phyloP scores from a whole-genome alignment of 2,888 invertebrate genomes.

The Scrobipalpa costella region DNA sequence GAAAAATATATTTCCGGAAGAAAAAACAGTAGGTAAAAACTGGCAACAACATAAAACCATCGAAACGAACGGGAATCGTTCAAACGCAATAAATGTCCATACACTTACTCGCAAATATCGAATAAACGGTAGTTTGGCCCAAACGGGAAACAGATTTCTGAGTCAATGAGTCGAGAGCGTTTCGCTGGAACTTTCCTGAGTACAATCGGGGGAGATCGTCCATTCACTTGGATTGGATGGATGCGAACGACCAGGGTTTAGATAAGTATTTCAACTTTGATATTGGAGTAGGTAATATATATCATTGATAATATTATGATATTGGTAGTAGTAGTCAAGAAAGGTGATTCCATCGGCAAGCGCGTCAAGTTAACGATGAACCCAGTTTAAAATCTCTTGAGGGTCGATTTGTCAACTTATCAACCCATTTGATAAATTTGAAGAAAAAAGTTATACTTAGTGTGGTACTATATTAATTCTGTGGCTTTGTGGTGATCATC shows the following conservation, averaged over 20 bases:
- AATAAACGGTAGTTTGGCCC: slow-evolving; percentile 40
- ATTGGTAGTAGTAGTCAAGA: too few species aligned
- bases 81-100: slow-evolving; percentile 25
- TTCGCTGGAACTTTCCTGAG: slow-evolving; percentile 57
- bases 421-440: not conserved
- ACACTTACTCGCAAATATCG: slow-evolving; percentile 31
- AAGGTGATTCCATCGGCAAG: too few species aligned
- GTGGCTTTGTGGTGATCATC: too few species aligned
- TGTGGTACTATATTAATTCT: too few species aligned
- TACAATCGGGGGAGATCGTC: slow-evolving; percentile 58
- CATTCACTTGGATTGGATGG: slow-evolving; percentile 60
- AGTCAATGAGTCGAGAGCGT: slow-evolving; percentile 66
- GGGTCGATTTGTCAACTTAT: not conserved
- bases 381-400: too few species aligned
- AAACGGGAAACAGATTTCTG: slow-evolving; percentile 68
- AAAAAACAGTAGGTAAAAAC: slow-evolving; percentile 2
- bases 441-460: not conserved
- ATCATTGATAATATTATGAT: not conserved
- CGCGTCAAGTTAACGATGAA: too few species aligned
- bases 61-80: slow-evolving; percentile 23
- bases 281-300: not conserved
- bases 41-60: slow-evolving; percentile 11
- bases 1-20: not conserved
- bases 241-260: not conserved
- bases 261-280: not conserved